Conservation (phyloP, 1,140 invertebrate genomes). For the Drosophila subpulchrella region DNA sequence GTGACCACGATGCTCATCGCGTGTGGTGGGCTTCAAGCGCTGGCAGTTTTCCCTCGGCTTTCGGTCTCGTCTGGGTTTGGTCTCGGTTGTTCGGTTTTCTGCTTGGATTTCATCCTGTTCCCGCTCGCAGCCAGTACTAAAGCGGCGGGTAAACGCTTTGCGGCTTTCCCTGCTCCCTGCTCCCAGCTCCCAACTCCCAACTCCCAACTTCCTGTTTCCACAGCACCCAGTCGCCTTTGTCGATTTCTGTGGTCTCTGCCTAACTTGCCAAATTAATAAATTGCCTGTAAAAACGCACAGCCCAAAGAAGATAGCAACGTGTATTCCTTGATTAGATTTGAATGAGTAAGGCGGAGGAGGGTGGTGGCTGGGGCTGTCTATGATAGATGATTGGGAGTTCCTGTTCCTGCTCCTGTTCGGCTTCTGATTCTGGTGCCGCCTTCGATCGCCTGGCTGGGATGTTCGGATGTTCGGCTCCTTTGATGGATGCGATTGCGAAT, state of each 20-base stretch:
- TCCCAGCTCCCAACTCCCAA: neutral
- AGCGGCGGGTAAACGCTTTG: slow-evolving; percentile 70
- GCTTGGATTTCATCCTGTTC: slow-evolving; percentile 12
- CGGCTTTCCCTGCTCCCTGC: slow-evolving; percentile 30
- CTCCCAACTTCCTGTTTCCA: slow-evolving; percentile 7
- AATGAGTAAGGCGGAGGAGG: slow-evolving; percentile 45
- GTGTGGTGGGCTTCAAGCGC: slow-evolving; percentile 18
- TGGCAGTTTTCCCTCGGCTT: slow-evolving; percentile 17
- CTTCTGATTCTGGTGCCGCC: neutral
- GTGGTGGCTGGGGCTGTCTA: slow-evolving; percentile 27
- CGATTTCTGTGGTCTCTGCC: slow-evolving; percentile 27
- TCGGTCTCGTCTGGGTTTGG: slow-evolving; percentile 25
- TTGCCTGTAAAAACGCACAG: slow-evolving; percentile 71
- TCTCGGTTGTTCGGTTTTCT: slow-evolving; percentile 23
- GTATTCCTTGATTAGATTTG: slow-evolving; percentile 71
- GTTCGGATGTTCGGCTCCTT: slow-evolving; percentile 17
- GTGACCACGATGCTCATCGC: slow-evolving; percentile 15
- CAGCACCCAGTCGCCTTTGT: slow-evolving; percentile 1
- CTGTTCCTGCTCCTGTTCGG: slow-evolving; percentile 1
- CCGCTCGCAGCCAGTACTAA: slow-evolving; percentile 13
- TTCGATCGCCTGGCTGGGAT: slow-evolving; percentile 8
- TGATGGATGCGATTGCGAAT: slow-evolving; percentile 54
- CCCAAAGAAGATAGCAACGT: slow-evolving; percentile 50
- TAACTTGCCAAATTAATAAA: slow-evolving; percentile 75
- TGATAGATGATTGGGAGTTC: slow-evolving; percentile 56